Evolutionary conservation across 53 echinoderm and acorn worm species (phyloP), one percentile per base, ranked within the genome.

Genomic region (Temnopleurus reevesii): DNA sequence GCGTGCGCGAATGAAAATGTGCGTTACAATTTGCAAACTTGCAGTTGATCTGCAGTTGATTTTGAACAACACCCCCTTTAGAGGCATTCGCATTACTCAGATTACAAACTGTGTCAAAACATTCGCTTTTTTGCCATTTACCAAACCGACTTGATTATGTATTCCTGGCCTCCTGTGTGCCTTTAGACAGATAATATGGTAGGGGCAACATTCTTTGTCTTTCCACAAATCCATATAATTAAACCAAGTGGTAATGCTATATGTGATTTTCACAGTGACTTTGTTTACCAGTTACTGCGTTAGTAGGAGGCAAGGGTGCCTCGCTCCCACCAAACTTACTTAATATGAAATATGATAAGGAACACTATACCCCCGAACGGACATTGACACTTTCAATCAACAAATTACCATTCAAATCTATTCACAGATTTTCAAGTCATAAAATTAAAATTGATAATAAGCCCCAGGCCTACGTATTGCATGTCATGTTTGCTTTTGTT

Each of bases 381-480:
- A 71, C 71, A 41, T n/a, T 41, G 41, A 71, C 71, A 71, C 71
- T 41, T 71, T 71, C 71, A 71, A 71, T 71, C 36, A 71, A 41
- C 36, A 38, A 43, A 71, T 71, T 71, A 71, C 71, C 23, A 71
- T 38, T 38, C 23, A 71, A 71, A 71, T 41, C 38, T 71, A 71
- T 41, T 71, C 71, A 71, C 21, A 17, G 6, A 71, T 10, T 71
- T 71, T 2, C 71, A 41, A 71, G 71, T 71, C 71, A 71, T 71
- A 41, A 71, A 38, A 71, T 71, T 71, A 30, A 71, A 71, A 71
- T 71, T 71, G 71, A 38, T 71, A 36, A 71, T 71, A 71, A 38
- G 36, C 71, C 71, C 2, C 71, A 41, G 71, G 71, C 71, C 41
- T 9, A 71, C 71, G 71, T 71, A 71, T 41, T 38, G 21, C 23